These are phyloP conservation scores for Trypoxylon attenuatum DNA, from an alignment of 2,888 invertebrate species.

Conservation along the genomic window DNA sequence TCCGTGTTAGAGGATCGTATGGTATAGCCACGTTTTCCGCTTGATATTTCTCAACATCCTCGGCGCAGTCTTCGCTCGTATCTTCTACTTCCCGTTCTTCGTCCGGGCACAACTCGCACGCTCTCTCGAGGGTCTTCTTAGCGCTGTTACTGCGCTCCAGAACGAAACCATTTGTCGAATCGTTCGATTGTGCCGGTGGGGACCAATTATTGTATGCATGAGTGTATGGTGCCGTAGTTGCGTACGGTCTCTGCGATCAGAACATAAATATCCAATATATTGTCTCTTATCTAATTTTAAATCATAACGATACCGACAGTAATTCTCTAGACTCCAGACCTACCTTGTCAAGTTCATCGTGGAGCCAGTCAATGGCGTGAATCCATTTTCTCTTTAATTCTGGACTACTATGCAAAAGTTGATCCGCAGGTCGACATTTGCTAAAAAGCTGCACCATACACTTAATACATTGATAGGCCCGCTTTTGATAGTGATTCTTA, in stretches of 20 bases:
- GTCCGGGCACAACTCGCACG: slow-evolving; percentile 85
- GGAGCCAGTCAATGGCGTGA: slow-evolving; percentile 94
- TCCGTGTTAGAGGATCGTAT: too few species aligned
- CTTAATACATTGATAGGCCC: slow-evolving; percentile 98
- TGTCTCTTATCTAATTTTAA: not conserved
- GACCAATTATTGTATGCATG: slow-evolving; percentile 96
- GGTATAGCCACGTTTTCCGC: too few species aligned
- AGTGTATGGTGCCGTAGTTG: slow-evolving; percentile 83
- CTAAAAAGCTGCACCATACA: slow-evolving; percentile 93
- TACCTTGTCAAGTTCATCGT: slow-evolving; percentile 92
- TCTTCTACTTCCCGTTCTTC: slow-evolving; percentile 75
- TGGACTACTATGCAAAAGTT: slow-evolving; percentile 85
- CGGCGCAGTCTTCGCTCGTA: slow-evolving; percentile 42
- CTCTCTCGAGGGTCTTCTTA: slow-evolving; percentile 88
- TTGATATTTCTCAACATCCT: slow-evolving; percentile 46
- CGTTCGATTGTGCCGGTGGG: slow-evolving; percentile 93
- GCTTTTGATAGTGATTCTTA: slow-evolving; percentile 96
- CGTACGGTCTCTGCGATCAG: slow-evolving; percentile 75
- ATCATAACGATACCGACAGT: not conserved
- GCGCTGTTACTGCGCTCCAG: slow-evolving; percentile 96
- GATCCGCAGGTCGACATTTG: slow-evolving; percentile 87
- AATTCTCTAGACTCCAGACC: slow-evolving; percentile 47
- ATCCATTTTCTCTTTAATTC: slow-evolving; percentile 92
- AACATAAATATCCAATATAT: slow-evolving; percentile 5
- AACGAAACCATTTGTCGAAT: slow-evolving; percentile 95